phyloP scores from a whole-genome alignment of 2,113 vertebrate genomes.

The Ochotona princeps region DNA sequence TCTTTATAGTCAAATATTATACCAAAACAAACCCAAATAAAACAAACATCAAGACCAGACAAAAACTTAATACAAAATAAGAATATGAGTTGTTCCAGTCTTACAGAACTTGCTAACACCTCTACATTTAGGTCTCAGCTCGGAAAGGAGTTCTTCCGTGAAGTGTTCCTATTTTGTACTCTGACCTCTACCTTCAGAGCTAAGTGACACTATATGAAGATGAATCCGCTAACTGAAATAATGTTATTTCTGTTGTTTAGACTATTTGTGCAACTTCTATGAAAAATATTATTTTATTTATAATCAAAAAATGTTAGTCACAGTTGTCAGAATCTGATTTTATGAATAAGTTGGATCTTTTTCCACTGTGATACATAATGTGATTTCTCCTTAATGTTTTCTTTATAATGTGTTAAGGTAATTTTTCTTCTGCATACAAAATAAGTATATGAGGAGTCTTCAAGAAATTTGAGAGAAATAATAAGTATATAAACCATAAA shows the following conservation, averaged over 20 bases:
- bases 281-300: background rate
- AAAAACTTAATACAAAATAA: background rate
- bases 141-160: background rate
- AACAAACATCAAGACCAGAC: background rate
- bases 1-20: constrained; percentile 23
- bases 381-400: background rate
- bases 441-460: background rate
- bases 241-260: background rate
- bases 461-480: too few species aligned
- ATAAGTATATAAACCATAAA: too few species aligned
- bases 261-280: background rate
- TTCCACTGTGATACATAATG: background rate
- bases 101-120: background rate
- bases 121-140: background rate
- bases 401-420: background rate
- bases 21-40: background rate
- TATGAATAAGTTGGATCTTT: background rate
- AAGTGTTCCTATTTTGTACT: background rate
- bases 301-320: background rate
- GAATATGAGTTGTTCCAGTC: background rate
- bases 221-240: background rate
- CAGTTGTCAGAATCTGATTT: background rate
- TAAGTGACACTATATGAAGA: background rate
- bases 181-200: background rate
- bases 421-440: background rate